A percentile compares a stretch with the other conserved stretches of the same genome.
These are phyloP conservation scores for Phortica okadai DNA, from an alignment of 2,888 invertebrate species.

Conservation along the genomic window DNA sequence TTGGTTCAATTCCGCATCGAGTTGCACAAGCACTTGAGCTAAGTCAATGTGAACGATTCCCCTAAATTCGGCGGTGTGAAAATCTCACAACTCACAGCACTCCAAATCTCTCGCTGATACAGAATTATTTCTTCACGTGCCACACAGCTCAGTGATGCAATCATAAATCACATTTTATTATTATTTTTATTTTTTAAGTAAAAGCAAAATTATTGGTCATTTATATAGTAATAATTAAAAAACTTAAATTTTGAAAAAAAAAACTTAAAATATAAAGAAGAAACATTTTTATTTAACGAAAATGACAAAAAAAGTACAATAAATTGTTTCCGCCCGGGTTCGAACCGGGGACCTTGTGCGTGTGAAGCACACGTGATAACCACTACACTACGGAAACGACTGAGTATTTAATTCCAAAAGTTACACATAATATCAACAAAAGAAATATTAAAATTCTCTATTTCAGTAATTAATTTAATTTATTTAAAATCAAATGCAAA, in stretches of 20 bases:
- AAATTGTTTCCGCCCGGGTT: conserved; percentile 37
- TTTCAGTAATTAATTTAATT: background rate
- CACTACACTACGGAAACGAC: conserved; percentile 34
- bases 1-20: too few species aligned
- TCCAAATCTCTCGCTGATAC: too few species aligned
- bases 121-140: too few species aligned
- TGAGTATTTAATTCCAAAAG: too few species aligned
- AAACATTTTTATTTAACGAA: background rate
- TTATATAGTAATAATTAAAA: background rate
- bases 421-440: too few species aligned
- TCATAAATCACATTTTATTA: background rate
- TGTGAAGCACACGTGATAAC: conserved; percentile 40
- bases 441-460: too few species aligned
- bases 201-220: background rate
- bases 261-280: background rate
- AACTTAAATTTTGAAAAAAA: background rate
- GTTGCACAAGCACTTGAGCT: too few species aligned
- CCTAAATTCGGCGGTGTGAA: too few species aligned
- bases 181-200: background rate
- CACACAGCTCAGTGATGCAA: too few species aligned
- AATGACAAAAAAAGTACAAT: background rate
- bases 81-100: too few species aligned
- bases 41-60: too few species aligned
- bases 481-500: background rate
- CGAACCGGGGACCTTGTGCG: conserved; percentile 40